Base-by-base conservation (phyloP, 2,113 vertebrate genomes). In the Orientallactaga bullata region DNA sequence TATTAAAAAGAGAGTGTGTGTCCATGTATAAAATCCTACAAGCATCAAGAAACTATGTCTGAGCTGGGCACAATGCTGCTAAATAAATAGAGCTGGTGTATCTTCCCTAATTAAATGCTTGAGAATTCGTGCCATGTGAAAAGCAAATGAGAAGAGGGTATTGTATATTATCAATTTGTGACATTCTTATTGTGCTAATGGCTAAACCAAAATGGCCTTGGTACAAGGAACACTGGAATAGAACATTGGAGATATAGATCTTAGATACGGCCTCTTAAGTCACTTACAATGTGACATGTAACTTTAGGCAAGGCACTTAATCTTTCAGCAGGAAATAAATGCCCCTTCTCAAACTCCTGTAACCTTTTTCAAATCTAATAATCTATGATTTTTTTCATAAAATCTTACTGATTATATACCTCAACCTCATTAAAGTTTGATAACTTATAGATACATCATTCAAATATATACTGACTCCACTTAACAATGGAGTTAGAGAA, bases 321-420 rank as follows among this genome's bases (percentile, higher is more conserved):
- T 5, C 84, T 85, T 85, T 93, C 85, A 91, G 71, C 51, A 77
- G 47, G 83, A 86, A 94, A 66, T 42, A 91, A 91, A 68, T 32
- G n/a, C 2, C 47, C 5, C 16, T 24, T 68, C 18, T 9, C 74
- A 42, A 89, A 88, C 72, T 47, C 30, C 47, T 69, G 51, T 20
- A 28, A 37, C n/a, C 71, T 78, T 90, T 91, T 91, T n/a, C 30
- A 85, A 96, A 91, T 87, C 68, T 95, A 96, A 88, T 63, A 84
- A 94, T 55, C 58, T 72, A 63, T 90, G 8, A 65, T 61, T 81
- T 80, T 21, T 92, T 92, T 92, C 77, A 95, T 88, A 93, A 90
- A 90, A 74, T 83, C 11, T 55, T 93, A 91, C 17, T 90, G 35
- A 79, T 69, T 85, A 85, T 47, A 30, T 88, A 81, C n/a, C 74